Evolutionary conservation across 64 coral and sea anemone genomes (phyloP).

Genomic region (Dendrophyllia cribrosa): DNA sequence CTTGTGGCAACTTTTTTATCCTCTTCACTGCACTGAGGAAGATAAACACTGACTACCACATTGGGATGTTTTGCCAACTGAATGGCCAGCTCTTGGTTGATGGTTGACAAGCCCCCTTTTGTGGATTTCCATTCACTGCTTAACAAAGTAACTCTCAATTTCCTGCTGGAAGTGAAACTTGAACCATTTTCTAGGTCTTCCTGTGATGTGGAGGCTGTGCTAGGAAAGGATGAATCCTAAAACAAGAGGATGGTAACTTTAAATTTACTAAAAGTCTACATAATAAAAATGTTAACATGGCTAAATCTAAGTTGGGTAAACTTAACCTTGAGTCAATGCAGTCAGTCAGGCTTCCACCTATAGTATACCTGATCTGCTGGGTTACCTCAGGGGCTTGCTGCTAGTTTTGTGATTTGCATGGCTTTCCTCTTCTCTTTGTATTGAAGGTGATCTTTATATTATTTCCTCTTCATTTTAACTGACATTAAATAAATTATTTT

Average conservation of each 20-base stretch:
- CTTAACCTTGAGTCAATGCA: too few relatives aligned
- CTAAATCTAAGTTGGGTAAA: too few relatives aligned
- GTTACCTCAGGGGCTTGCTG: too few relatives aligned
- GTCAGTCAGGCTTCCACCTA: too few relatives aligned
- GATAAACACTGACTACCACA: background rate
- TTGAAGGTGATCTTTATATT: too few relatives aligned
- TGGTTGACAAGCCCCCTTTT: background rate
- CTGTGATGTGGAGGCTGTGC: conserved; percentile 6
- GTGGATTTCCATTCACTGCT: conserved; percentile 3
- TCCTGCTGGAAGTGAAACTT: background rate
- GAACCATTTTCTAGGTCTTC: background rate
- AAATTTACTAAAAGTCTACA: background rate
- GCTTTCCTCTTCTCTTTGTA: too few relatives aligned
- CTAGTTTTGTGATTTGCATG: too few relatives aligned
- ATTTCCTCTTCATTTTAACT: too few relatives aligned
- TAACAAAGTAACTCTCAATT: background rate
- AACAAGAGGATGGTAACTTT: background rate
- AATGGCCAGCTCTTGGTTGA: background rate
- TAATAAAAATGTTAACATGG: too few relatives aligned
- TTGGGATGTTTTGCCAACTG: background rate
- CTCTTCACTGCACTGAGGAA: background rate
- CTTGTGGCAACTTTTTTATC: background rate
- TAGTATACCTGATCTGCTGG: too few relatives aligned
- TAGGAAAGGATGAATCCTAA: background rate
- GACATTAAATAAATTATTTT: too few relatives aligned